Evolutionary conservation across 2,113 vertebrate genomes (phyloP).

Genomic region (Microtus richardsoni): DNA sequence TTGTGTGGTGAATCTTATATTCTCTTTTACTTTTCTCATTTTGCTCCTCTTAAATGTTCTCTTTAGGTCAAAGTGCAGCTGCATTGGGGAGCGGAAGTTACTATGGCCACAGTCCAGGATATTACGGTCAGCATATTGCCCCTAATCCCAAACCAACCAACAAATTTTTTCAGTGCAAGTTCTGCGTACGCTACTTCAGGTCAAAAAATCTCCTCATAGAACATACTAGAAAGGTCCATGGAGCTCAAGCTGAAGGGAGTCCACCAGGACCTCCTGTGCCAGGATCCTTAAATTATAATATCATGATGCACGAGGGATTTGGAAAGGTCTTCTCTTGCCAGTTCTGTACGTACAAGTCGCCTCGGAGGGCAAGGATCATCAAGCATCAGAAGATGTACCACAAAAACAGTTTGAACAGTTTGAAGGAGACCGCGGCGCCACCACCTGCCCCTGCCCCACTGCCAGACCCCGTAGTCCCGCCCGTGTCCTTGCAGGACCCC

Average conservation of each 20-base stretch:
- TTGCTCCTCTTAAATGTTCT: slow-evolving; percentile 76
- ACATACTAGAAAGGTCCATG: slow-evolving; percentile 96
- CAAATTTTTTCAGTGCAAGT: slow-evolving; percentile 99
- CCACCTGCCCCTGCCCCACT: slow-evolving; percentile 84
- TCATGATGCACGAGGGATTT: slow-evolving; percentile 92
- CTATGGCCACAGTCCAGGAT: slow-evolving; percentile 90
- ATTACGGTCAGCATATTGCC: slow-evolving; percentile 91
- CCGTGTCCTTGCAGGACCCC: slow-evolving; percentile 87
- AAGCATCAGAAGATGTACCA: slow-evolving; percentile 99
- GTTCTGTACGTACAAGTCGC: slow-evolving; percentile 97
- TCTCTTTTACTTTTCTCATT: slow-evolving; percentile 63
- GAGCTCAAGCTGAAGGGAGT: slow-evolving; percentile 89
- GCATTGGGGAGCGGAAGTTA: slow-evolving; percentile 89
- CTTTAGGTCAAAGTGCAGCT: slow-evolving; percentile 91
- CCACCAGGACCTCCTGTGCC: slow-evolving; percentile 81
- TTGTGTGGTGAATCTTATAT: slow-evolving; percentile 34
- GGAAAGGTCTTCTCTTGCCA: slow-evolving; percentile 97
- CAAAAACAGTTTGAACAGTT: slow-evolving; percentile 87
- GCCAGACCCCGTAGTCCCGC: slow-evolving; percentile 84
- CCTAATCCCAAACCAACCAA: slow-evolving; percentile 88
- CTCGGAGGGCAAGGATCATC: slow-evolving; percentile 93
- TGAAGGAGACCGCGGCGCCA: slow-evolving; percentile 87
- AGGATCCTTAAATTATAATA: slow-evolving; percentile 91
- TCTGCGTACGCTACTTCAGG: slow-evolving; percentile 98
- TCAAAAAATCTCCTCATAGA: slow-evolving; percentile 97